These are phyloP conservation scores for Sarcophaga peregrina DNA, from an alignment of 1,140 invertebrate species.

Conservation along the genomic window DNA sequence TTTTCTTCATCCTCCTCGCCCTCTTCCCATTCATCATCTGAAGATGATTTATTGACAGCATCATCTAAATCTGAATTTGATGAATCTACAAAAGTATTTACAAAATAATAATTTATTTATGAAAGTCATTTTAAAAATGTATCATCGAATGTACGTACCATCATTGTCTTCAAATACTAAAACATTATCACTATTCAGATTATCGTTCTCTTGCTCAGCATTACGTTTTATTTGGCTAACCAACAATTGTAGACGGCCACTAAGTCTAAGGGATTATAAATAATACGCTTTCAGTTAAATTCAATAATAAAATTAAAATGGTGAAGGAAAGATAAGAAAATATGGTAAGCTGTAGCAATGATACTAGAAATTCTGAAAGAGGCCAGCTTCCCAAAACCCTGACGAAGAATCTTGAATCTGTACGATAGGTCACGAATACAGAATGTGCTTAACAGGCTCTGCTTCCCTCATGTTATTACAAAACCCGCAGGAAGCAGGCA, in stretches of 20 bases:
- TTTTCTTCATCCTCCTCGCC: conserved; percentile 45
- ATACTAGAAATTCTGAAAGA: no score
- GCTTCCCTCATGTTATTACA: no score
- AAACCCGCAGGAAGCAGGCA: no score
- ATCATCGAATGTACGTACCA: conserved; percentile 50
- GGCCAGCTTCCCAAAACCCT: no score
- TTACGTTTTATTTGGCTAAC: conserved; percentile 70
- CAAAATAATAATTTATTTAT: background rate
- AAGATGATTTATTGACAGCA: conserved; percentile 46
- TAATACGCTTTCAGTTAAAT: no score
- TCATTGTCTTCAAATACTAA: conserved; percentile 73
- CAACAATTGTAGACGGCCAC: conserved; percentile 71
- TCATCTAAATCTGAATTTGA: conserved; percentile 57
- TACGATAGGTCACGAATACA: no score
- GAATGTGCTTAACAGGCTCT: no score
- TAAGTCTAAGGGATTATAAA: conserved; percentile 61
- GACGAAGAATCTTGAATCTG: no score
- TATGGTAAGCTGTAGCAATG: no score
- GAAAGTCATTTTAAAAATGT: conserved; percentile 32
- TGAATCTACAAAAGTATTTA: conserved; percentile 47
- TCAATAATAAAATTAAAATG: no score
- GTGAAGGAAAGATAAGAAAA: no score
- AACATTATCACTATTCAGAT: conserved; percentile 67
- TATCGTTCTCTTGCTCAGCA: conserved; percentile 65
- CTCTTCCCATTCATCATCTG: conserved; percentile 64